Percentiles rank a stretch among this genome's conserved stretches.
Conservation (phyloP, 1,140 invertebrate species). For the Acromyrmex heyeri region DNA sequence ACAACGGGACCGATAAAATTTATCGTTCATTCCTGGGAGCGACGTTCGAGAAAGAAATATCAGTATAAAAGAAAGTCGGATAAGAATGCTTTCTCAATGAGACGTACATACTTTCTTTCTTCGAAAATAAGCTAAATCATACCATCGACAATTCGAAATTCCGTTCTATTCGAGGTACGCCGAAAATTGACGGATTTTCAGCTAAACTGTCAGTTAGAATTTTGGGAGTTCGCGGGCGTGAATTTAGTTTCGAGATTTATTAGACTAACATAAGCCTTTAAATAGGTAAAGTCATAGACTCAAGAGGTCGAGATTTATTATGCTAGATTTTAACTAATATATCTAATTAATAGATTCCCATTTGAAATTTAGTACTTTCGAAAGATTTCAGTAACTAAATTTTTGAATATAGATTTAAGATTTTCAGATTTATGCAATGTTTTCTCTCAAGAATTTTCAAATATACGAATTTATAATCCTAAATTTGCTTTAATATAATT, state of each 20-base stretch:
- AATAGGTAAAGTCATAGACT: constrained; percentile 30
- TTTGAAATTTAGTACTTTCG: constrained; percentile 38
- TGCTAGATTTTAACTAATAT: constrained; percentile 42
- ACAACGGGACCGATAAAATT: constrained; percentile 79
- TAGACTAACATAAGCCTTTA: constrained; percentile 41
- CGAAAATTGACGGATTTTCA: constrained; percentile 11
- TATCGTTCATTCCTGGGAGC: constrained; percentile 76
- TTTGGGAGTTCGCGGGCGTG: constrained; percentile 7
- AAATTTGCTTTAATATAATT: constrained; percentile 23
- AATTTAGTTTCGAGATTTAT: constrained; percentile 37
- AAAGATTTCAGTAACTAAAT: constrained; percentile 38
- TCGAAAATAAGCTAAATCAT: constrained; percentile 62
- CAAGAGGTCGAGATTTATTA: constrained; percentile 30
- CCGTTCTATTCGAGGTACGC: not conserved
- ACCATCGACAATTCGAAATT: constrained; percentile 47
- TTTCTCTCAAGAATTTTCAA: not conserved
- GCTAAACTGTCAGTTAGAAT: constrained; percentile 9
- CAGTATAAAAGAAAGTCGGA: constrained; percentile 60
- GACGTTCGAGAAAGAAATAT: constrained; percentile 64
- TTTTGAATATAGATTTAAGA: not conserved
- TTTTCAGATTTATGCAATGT: constrained; percentile 11
- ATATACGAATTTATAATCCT: not conserved
- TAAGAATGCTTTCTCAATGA: constrained; percentile 40
- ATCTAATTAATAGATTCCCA: constrained; percentile 28
- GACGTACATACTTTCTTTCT: constrained; percentile 57